Evolutionary conservation across 1,140 invertebrate species (phyloP).

Genomic region (Hesperophylax magnus): DNA sequence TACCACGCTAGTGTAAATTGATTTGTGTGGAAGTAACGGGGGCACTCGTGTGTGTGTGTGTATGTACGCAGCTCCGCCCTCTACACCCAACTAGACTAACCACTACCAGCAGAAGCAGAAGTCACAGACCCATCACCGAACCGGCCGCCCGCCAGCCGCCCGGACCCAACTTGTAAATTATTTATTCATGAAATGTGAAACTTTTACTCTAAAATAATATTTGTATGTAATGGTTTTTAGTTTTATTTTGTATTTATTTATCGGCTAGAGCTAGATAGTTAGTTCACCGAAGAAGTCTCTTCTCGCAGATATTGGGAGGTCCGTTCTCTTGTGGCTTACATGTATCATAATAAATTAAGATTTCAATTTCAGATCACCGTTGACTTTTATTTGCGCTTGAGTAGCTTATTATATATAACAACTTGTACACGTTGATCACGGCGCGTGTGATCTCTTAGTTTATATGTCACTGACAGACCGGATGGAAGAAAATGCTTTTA

Average conservation of each 20-base stretch:
- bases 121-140: not conserved
- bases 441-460: too few relatives aligned
- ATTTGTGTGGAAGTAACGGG: not conserved
- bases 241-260: constrained; percentile 18
- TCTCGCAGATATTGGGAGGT: too few relatives aligned
- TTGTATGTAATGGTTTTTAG: constrained; percentile 4
- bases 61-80: not conserved
- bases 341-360: too few relatives aligned
- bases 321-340: too few relatives aligned
- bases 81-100: not conserved
- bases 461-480: too few relatives aligned
- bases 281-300: too few relatives aligned
- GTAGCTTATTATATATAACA: too few relatives aligned
- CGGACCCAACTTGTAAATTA: constrained; percentile 5
- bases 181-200: constrained; percentile 15
- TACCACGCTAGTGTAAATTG: constrained; percentile 43
- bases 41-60: too few relatives aligned
- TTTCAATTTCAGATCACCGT: too few relatives aligned
- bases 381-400: too few relatives aligned
- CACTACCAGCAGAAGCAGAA: not conserved
- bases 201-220: constrained; percentile 2
- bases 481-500: not conserved
- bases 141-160: not conserved
- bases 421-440: too few relatives aligned
- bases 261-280: not conserved